These are phyloP conservation scores for Onychomys leucogaster DNA, from an alignment of 2,797 vertebrate species.

Conservation along the genomic window DNA sequence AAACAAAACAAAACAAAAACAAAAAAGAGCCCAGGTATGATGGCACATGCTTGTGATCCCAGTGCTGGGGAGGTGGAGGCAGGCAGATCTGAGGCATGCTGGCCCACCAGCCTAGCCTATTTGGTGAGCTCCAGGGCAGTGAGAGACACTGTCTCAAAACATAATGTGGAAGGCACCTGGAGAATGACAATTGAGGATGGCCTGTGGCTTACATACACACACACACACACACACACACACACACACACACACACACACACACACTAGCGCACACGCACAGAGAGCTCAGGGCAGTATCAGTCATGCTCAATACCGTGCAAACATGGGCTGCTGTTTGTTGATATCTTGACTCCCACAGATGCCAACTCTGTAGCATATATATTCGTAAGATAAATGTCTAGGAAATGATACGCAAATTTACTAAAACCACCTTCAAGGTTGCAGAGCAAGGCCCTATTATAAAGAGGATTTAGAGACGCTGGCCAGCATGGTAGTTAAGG, in stretches of 20 bases:
- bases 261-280: background rate
- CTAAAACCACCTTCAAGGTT: background rate
- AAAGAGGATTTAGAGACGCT: background rate
- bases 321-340: background rate
- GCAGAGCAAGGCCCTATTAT: background rate
- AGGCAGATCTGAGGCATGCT: background rate
- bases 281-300: background rate
- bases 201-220: background rate
- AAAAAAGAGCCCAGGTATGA: background rate
- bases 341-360: background rate
- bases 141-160: background rate
- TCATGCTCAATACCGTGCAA: background rate
- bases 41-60: background rate
- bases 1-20: background rate
- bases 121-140: background rate
- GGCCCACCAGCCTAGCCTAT: background rate
- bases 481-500: background rate
- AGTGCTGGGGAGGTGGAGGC: background rate
- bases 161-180: background rate
- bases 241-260: background rate
- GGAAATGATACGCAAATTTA: conserved; percentile 29
- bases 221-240: background rate
- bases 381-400: background rate
- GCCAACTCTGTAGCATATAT: background rate
- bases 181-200: background rate